Evolutionary conservation across 2,888 invertebrate species (phyloP).

Genomic region (Oeneis ivallda): DNA sequence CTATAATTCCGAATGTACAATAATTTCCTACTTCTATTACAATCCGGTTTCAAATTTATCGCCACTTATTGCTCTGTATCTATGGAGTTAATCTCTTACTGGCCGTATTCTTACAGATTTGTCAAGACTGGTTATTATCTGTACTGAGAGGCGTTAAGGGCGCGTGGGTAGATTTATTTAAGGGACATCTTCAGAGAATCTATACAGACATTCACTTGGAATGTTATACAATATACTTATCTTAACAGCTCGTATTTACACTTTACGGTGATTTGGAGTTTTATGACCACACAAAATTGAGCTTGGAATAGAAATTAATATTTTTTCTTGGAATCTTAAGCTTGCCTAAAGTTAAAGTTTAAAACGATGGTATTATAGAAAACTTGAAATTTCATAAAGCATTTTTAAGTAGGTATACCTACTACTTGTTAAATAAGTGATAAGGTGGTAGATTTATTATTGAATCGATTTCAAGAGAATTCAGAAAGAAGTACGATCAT

Average conservation of each 20-base stretch:
- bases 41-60: conserved; percentile 44
- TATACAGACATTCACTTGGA: conserved; percentile 23
- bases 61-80: conserved; percentile 51
- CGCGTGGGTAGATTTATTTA: conserved; percentile 71
- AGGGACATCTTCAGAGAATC: too few relatives aligned
- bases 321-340: conserved; percentile 1
- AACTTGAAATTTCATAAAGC: not conserved
- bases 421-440: too few relatives aligned
- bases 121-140: conserved; percentile 62
- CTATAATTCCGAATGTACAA: conserved; percentile 1
- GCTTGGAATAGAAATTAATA: conserved; percentile 13
- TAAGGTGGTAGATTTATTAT: too few relatives aligned
- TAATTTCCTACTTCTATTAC: conserved; percentile 26
- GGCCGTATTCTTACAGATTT: conserved; percentile 67
- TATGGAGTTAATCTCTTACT: conserved; percentile 59
- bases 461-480: too few relatives aligned
- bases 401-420: too few relatives aligned
- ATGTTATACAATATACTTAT: conserved; percentile 25
- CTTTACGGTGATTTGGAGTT: conserved; percentile 10
- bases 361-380: not conserved
- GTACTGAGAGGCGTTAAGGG: conserved; percentile 65
- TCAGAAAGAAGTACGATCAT: too few relatives aligned
- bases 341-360: not conserved
- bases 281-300: conserved; percentile 17
- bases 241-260: conserved; percentile 24